A percentile compares a stretch with the other conserved stretches of the same genome.
phyloP scores from a whole-genome alignment of 2,888 invertebrate species.

The Smittia aterrima region DNA sequence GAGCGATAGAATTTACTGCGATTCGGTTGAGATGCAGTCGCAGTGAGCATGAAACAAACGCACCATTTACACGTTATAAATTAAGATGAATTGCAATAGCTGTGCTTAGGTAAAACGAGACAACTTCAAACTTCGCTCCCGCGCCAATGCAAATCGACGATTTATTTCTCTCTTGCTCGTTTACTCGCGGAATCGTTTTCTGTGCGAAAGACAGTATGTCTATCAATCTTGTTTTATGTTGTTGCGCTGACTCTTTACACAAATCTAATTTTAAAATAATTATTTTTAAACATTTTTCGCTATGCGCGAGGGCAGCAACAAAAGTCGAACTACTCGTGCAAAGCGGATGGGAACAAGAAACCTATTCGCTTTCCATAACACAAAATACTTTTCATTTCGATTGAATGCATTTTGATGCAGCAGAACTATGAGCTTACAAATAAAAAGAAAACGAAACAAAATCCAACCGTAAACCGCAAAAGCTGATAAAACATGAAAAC shows the following conservation, averaged over 20 bases:
- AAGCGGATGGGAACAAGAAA: too few relatives aligned
- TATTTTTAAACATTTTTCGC: conserved; percentile 6
- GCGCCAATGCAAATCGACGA: too few relatives aligned
- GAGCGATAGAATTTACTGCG: neutral
- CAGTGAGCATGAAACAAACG: conserved; percentile 27
- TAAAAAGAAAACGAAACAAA: too few relatives aligned
- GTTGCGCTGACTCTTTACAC: neutral
- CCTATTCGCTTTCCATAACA: too few relatives aligned
- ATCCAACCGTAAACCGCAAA: too few relatives aligned
- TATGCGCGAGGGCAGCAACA: too few relatives aligned
- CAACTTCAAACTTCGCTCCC: neutral
- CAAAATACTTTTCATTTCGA: too few relatives aligned
- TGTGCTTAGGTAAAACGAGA: neutral
- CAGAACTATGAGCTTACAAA: too few relatives aligned
- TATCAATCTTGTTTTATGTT: conserved; percentile 23
- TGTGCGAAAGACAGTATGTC: conserved; percentile 28
- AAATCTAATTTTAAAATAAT: conserved; percentile 13
- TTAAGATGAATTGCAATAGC: conserved; percentile 30
- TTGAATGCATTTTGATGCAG: too few relatives aligned
- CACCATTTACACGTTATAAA: conserved; percentile 38
- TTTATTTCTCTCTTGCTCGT: too few relatives aligned
- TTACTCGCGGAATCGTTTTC: neutral
- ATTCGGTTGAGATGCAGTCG: neutral
- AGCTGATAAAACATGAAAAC: too few relatives aligned
- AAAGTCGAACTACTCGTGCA: too few relatives aligned